Conservation (phyloP, 2,888 invertebrate genomes). For the Molorchus minor region DNA sequence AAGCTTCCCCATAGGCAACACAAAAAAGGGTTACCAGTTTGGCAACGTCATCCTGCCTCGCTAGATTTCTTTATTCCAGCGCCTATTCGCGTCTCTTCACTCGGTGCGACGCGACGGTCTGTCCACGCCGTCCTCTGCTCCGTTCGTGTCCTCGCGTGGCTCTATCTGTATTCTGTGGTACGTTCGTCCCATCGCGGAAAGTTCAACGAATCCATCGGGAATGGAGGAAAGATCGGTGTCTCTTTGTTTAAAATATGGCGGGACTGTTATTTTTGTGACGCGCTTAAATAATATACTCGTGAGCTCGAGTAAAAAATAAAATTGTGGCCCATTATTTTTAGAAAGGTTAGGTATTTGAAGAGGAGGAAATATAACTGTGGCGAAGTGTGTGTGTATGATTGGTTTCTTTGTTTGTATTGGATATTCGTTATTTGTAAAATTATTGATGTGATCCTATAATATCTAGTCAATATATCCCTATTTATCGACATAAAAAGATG, state of each 20-base stretch:
- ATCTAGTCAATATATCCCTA: too few relatives aligned
- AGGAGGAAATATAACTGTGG: neutral
- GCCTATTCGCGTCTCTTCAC: constrained; percentile 30
- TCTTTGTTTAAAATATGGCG: constrained; percentile 1
- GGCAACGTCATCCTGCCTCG: constrained; percentile 33
- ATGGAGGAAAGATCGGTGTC: neutral
- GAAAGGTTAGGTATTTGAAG: constrained; percentile 13
- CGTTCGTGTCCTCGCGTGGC: constrained; percentile 19
- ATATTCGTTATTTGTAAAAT: constrained; percentile 4
- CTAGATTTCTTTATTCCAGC: constrained; percentile 33
- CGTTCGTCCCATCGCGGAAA: neutral
- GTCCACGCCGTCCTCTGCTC: constrained; percentile 15
- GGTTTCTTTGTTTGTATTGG: constrained; percentile 8
- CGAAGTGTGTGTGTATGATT: constrained; percentile 2
- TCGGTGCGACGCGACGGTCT: constrained; percentile 21
- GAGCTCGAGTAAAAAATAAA: neutral
- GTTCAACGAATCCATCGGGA: neutral
- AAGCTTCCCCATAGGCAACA: neutral
- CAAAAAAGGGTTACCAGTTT: neutral
- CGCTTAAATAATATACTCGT: constrained; percentile 1
- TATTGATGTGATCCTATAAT: neutral
- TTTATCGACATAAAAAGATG: too few relatives aligned
- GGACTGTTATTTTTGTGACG: constrained; percentile 1
- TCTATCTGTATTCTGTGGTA: constrained; percentile 26
- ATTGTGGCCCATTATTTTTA: constrained; percentile 10